phyloP scores from a whole-genome alignment of 2,797 vertebrate species.

The Platalea minor region DNA sequence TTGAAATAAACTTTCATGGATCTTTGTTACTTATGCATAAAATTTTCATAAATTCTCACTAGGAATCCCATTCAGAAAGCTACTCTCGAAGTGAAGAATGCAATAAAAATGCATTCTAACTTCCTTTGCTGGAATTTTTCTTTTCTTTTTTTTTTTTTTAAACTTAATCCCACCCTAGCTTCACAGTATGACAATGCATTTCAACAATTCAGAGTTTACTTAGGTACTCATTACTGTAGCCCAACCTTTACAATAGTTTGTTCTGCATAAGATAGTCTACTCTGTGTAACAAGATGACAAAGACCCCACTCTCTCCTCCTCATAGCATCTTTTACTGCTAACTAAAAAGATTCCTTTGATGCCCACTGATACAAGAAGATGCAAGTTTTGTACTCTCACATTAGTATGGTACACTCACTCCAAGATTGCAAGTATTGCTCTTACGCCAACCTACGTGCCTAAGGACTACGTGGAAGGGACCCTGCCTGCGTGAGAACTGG shows the following conservation, averaged over 20 bases:
- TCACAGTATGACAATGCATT: rapidly evolving
- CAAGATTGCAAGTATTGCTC: not conserved
- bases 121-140: not conserved
- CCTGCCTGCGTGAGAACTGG: rapidly evolving
- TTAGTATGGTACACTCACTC: rapidly evolving
- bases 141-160: not conserved
- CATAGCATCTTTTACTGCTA: not conserved
- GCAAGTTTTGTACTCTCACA: not conserved
- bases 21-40: constrained; percentile 8
- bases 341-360: not conserved
- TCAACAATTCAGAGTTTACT: not conserved
- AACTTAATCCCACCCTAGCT: not conserved
- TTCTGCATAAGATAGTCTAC: not conserved
- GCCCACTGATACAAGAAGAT: not conserved
- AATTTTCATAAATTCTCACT: not conserved
- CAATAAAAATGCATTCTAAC: not conserved
- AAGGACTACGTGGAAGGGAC: rapidly evolving
- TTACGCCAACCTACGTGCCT: not conserved
- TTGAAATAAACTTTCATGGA: constrained; percentile 25
- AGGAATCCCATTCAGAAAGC: constrained; percentile 16
- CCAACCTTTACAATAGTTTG: not conserved
- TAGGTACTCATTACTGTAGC: not conserved
- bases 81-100: not conserved
- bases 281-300: not conserved
- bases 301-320: not conserved